Evolutionary conservation across 2,888 invertebrate species (phyloP).

Genomic region (Erebia aethiops): DNA sequence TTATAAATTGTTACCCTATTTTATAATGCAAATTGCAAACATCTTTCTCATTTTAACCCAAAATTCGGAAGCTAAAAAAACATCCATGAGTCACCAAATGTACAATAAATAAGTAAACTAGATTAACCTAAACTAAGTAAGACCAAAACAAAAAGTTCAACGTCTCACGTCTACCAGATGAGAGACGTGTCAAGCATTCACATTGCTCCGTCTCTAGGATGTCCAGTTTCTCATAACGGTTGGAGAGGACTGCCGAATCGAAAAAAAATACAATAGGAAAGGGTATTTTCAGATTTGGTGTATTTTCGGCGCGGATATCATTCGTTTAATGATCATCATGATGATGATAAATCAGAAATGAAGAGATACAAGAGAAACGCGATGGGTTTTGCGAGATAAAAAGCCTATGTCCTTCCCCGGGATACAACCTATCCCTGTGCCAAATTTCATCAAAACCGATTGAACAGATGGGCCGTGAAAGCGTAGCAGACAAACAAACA

Average conservation of each 20-base stretch:
- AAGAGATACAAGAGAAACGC: too few relatives aligned
- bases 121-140: constrained; percentile 5
- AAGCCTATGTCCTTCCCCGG: too few relatives aligned
- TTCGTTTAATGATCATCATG: too few relatives aligned
- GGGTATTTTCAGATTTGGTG: not conserved
- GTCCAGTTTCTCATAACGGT: constrained; percentile 70
- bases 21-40: not conserved
- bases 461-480: too few relatives aligned
- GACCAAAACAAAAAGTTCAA: constrained; percentile 59
- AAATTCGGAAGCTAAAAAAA: constrained; percentile 19
- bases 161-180: constrained; percentile 42
- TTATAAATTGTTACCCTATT: not conserved
- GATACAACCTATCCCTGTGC: too few relatives aligned
- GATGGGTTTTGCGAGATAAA: too few relatives aligned
- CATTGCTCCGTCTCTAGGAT: constrained; percentile 37
- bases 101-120: constrained; percentile 6
- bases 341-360: too few relatives aligned
- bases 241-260: constrained; percentile 62
- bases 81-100: constrained; percentile 45
- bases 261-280: constrained; percentile 58
- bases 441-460: too few relatives aligned
- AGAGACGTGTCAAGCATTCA: constrained; percentile 62
- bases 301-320: not conserved
- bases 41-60: not conserved
- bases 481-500: too few relatives aligned